Percentiles rank a stretch among this genome's conserved stretches.
Evolutionary conservation across 2,888 invertebrate species (phyloP).

Genomic region (Lochmaea crataegi): DNA sequence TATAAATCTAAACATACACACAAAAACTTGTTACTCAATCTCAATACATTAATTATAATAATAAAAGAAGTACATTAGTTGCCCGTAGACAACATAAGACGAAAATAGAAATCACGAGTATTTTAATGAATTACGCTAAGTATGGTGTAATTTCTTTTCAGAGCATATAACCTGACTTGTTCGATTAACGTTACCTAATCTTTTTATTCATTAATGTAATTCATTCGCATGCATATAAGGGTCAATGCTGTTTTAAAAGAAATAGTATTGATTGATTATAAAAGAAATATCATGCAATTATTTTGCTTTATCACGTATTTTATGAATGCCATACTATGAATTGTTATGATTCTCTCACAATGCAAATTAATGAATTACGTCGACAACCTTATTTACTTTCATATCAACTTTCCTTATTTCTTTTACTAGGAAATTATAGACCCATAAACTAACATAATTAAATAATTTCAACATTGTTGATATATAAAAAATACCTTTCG

Average conservation of each 20-base stretch:
- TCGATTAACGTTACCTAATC: constrained; percentile 1
- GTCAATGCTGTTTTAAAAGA: neutral
- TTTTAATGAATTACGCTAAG: neutral
- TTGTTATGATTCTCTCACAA: no score
- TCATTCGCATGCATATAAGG: neutral
- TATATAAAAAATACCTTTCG: constrained; percentile 43
- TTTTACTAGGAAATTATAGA: neutral
- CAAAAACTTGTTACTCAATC: no score
- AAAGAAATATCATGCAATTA: no score
- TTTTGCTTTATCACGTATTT: no score
- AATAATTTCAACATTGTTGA: neutral
- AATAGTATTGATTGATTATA: no score
- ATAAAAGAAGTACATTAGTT: no score
- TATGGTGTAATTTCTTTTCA: constrained; percentile 1
- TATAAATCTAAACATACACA: no score
- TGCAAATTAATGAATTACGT: neutral
- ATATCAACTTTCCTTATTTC: neutral
- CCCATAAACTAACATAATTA: no score
- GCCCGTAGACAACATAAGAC: no score
- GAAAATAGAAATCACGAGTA: neutral
- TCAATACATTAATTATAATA: no score
- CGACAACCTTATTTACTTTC: neutral
- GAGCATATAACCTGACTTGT: neutral
- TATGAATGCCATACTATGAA: no score
- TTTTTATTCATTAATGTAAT: neutral